These are phyloP conservation scores for Fistularia commersonii DNA, from an alignment of 2,797 vertebrate genomes.

Conservation along the genomic window DNA sequence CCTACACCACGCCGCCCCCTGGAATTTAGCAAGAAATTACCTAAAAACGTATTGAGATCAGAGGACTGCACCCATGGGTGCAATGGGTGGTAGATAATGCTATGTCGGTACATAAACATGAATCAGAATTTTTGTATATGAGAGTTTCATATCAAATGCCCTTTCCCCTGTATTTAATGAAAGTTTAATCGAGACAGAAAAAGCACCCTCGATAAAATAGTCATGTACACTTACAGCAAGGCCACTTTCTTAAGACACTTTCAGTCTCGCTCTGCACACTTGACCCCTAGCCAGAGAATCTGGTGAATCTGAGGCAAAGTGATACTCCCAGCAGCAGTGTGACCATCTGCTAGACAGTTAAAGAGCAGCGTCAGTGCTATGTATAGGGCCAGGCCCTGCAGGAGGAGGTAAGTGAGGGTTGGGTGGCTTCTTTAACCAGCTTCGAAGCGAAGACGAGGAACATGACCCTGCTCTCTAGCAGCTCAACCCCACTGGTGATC, in stretches of 20 bases:
- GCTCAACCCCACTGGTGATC: slow-evolving; percentile 22
- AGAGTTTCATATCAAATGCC: too few relatives aligned
- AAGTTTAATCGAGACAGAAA: slow-evolving; percentile 27
- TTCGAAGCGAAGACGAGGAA: slow-evolving; percentile 61
- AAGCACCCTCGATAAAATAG: slow-evolving; percentile 10
- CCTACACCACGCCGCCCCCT: too few relatives aligned
- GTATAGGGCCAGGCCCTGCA: slow-evolving; percentile 74
- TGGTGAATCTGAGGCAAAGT: slow-evolving; percentile 69
- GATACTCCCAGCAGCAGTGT: slow-evolving; percentile 71
- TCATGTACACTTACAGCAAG: slow-evolving; percentile 6
- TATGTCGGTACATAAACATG: too few relatives aligned
- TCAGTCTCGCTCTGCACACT: slow-evolving; percentile 33
- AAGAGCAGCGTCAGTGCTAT: slow-evolving; percentile 77
- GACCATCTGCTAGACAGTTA: slow-evolving; percentile 82
- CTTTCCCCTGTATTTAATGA: neutral
- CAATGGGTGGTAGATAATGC: too few relatives aligned
- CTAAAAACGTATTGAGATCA: too few relatives aligned
- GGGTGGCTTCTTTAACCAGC: slow-evolving; percentile 42
- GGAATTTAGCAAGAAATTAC: too few relatives aligned
- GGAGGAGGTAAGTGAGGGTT: slow-evolving; percentile 42
- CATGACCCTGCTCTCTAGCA: slow-evolving; percentile 56
- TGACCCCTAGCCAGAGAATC: slow-evolving; percentile 72
- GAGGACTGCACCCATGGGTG: too few relatives aligned
- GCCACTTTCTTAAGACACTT: slow-evolving; percentile 43
- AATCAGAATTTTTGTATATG: too few relatives aligned